Evolutionary conservation across 2,888 invertebrate species (phyloP), one percentile per base, ranked within the genome.

Genomic region (Scelioninae gen. 1): DNA sequence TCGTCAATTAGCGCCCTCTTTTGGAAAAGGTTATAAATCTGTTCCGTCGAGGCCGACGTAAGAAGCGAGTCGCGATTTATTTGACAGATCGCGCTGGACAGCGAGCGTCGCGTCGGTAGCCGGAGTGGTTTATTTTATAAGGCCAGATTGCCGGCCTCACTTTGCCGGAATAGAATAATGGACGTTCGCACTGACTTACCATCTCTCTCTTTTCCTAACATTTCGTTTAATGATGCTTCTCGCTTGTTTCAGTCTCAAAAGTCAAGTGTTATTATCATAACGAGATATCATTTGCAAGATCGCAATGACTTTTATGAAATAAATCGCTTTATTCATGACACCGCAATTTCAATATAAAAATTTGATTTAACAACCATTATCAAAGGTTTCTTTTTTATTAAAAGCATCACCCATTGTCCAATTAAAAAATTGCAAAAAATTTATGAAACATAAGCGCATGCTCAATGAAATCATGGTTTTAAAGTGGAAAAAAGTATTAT

Each of bases 151-250:
- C 88, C 89, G 87, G 85, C 88, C 86, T 89, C 89, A 87, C 89
- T 89, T 87, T 88, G 89, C 86, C 88, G 87, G 90, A 91, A 91
- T 91, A 90, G 90, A 91, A 91, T 91, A 91, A 91, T 91, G 89
- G 88, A 87, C 83, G 86, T 80, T 81, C 65, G 72, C 60, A 63
- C 76, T 71, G 62, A 81, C 75, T 79, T 83, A 76, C 76, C 82
- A 51, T 47, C 55, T 56, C 72, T 76, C 72, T 56, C 74, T 77
- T 75, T 76, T 51, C 40, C 65, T 74, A 43, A 51, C 72, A 10
- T 72, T 84, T 60, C 71, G 56, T 72, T 62, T 43, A 58, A 69
- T 31, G 29, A 53, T 58, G 16, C 43, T 23, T 63, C 71, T 71
- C 60, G 68, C 53, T 84, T 53, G 85, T 76, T 84, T 85, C 83